Evolutionary conservation across 2,113 vertebrate genomes (phyloP).

Genomic region (Leptocoma aspasia): DNA sequence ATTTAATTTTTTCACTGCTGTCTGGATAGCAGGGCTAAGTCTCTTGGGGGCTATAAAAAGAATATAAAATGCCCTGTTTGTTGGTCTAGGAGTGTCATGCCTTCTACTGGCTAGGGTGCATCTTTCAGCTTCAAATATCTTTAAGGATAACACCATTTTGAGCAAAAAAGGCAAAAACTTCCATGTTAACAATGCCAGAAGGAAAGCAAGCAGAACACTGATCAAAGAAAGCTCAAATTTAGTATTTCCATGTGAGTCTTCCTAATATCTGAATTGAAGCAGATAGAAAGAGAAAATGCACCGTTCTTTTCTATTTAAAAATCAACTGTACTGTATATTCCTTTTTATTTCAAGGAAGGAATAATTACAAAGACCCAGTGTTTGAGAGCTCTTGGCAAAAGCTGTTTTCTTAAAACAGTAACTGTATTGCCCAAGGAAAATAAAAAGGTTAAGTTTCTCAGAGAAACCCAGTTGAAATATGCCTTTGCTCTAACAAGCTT

Average conservation of each 20-base stretch:
- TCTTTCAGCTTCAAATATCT: not conserved
- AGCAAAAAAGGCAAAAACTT: not conserved
- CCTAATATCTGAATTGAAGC: not conserved
- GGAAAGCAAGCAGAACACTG: not conserved
- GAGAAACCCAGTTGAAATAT: not conserved
- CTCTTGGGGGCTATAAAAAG: not conserved
- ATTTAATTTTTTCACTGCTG: not conserved
- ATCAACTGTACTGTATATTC: not conserved
- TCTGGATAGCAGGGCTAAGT: not conserved
- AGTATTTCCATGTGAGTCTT: not conserved
- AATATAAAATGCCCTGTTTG: not conserved
- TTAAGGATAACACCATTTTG: not conserved
- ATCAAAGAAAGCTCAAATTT: not conserved
- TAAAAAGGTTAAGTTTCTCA: not conserved
- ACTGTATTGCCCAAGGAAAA: not conserved
- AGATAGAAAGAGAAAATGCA: not conserved
- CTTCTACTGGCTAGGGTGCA: not conserved
- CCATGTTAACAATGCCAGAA: not conserved
- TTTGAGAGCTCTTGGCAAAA: not conserved
- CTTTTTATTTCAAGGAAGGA: not conserved
- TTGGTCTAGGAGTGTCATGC: not conserved
- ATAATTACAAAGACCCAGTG: not conserved
- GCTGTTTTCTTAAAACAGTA: not conserved
- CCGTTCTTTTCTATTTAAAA: not conserved
- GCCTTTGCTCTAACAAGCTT: not conserved